Percentiles rank a stretch among this genome's conserved stretches.
phyloP scores from a whole-genome alignment of 2,797 vertebrate species.

The Karalla daura region DNA sequence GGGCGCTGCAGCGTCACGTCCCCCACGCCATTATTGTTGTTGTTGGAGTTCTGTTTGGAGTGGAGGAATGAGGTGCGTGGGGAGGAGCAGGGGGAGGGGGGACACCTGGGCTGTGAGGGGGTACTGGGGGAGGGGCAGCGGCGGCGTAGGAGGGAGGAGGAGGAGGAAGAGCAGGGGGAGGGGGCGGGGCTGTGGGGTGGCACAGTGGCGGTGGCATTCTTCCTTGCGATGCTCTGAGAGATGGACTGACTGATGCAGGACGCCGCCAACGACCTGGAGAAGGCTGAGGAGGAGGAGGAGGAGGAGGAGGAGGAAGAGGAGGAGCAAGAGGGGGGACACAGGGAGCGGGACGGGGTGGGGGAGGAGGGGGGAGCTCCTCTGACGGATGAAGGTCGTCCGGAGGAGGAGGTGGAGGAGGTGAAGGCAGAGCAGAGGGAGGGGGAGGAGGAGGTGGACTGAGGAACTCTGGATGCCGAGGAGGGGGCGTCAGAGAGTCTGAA shows the following conservation, averaged over 20 bases:
- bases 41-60: constrained; percentile 60
- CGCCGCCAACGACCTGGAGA: constrained; percentile 87
- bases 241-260: constrained; percentile 90
- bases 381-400: constrained; percentile 40
- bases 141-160: constrained; percentile 46
- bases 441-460: constrained; percentile 13
- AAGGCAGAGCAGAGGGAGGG: constrained; percentile 11
- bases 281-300: constrained; percentile 63
- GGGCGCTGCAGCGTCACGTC: constrained; percentile 49
- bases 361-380: constrained; percentile 40
- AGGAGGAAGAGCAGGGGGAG: constrained; percentile 44
- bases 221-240: constrained; percentile 86
- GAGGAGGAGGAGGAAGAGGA: constrained; percentile 46
- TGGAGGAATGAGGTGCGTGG: constrained; percentile 47
- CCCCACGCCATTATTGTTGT: constrained; percentile 58
- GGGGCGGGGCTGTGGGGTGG: constrained; percentile 58
- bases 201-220: constrained; percentile 46
- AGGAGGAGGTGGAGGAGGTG: constrained; percentile 20
- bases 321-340: constrained; percentile 9
- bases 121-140: constrained; percentile 63
- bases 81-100: background rate
- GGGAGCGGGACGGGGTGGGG: constrained; percentile 21
- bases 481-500: constrained; percentile 37
- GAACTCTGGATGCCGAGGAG: constrained; percentile 38
- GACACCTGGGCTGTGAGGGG: constrained; percentile 22